Base-by-base conservation (phyloP, 2,113 vertebrate genomes). In the Notothenia coriiceps region DNA sequence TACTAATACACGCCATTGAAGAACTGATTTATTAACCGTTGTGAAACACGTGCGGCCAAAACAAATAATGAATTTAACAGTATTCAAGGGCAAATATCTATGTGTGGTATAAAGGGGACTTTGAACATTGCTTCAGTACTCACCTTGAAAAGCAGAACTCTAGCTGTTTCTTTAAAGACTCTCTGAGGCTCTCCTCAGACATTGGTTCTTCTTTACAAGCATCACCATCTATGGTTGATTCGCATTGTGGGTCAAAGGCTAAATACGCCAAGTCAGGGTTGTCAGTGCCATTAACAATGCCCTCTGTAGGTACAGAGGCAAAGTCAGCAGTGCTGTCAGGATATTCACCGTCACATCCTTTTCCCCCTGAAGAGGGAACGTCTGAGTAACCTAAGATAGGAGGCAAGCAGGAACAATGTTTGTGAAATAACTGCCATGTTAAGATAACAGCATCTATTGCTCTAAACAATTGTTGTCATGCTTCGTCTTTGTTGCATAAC, bases 121-220 rank as follows among this genome's bases (percentile, higher is more conserved):
- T 47, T 22, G 9, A 6, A 33, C 3, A n/a, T 29, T 33, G 1
- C 13, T 60, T 17, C 10, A 22, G 6, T 20, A 54, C 54, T 71
- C 92, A 98, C 98, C 98, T 95, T 57, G 97, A 99, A 80, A 99
- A 99, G 94, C 96, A 99, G 87, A 98, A 99, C 79, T 99, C 98
- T 1, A 99, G 92, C n/a, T 96, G 96, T 87, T 97, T 98, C 82
- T 96, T 98, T 91, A 99, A 90, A 91, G 97, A 97, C 69, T 97
- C 97, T 77, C 96, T 95, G 0, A 99, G 84, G 85, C 92, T 95
- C 93, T 98, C 97, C 64, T 95, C 93, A 86, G 96, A 96, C 89
- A 97, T 87, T 0, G 88, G 86, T 78, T 93, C 82, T 51, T 93
- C 88, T 65, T 91, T 85, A 1, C 93, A 6, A 50, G 93, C 90